Percentiles rank a stretch among this genome's conserved stretches.
phyloP scores from a whole-genome alignment of 2,888 invertebrate species.

The Caradrina clavipalpis region DNA sequence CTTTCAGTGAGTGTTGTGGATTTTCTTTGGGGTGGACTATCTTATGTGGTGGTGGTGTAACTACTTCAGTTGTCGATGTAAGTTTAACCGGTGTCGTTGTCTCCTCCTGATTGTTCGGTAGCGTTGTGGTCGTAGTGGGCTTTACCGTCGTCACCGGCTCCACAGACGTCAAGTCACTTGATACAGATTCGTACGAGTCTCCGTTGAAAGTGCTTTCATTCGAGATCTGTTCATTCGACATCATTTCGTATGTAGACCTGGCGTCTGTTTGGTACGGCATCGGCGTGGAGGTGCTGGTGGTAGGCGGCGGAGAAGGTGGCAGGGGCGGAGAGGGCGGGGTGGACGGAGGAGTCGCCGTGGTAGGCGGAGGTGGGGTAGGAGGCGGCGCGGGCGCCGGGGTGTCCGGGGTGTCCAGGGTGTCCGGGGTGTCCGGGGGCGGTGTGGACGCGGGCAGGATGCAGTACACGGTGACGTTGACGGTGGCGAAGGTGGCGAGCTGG shows the following conservation, averaged over 20 bases:
- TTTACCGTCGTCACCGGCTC: constrained; percentile 24
- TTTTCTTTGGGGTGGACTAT: background rate
- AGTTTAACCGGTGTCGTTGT: background rate
- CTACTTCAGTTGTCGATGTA: constrained; percentile 5
- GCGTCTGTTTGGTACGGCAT: constrained; percentile 13
- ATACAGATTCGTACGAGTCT: background rate
- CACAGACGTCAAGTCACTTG: constrained; percentile 11
- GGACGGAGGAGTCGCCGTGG: background rate
- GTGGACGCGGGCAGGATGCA: constrained; percentile 2
- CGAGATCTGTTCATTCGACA: constrained; percentile 35
- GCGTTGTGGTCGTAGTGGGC: background rate
- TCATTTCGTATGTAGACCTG: constrained; percentile 25
- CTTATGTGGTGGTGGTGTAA: background rate
- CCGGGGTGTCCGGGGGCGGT: background rate
- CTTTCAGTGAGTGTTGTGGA: constrained; percentile 18
- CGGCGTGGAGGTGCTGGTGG: background rate
- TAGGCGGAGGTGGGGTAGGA: background rate
- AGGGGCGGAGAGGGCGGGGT: background rate
- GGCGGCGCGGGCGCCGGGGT: too few relatives aligned
- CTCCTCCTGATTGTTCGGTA: background rate
- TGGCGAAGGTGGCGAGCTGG: constrained; percentile 16
- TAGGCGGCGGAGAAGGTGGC: too few relatives aligned
- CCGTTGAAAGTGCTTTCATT: constrained; percentile 25
- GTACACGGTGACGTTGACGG: constrained; percentile 48
- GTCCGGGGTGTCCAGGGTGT: background rate